phyloP scores from a whole-genome alignment of 2,113 vertebrate genomes.

The Australoheros scitulus region DNA sequence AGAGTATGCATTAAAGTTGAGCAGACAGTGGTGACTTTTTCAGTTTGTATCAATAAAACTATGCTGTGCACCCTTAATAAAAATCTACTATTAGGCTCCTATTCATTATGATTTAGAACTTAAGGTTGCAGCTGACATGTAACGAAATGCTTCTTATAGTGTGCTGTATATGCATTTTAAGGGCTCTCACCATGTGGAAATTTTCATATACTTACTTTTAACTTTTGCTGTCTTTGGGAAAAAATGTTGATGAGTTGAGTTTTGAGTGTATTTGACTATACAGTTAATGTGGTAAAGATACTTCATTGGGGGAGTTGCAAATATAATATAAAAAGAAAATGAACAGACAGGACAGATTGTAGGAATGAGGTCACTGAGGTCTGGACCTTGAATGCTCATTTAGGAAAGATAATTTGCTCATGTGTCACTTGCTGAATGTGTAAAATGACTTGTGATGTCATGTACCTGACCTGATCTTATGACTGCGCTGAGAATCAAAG shows the following conservation, averaged over 20 bases:
- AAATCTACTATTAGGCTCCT: neutral
- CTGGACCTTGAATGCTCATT: neutral
- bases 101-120: slow-evolving; percentile 33
- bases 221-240: neutral
- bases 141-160: neutral
- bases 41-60: neutral
- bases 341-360: neutral
- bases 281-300: neutral
- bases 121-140: slow-evolving; percentile 17
- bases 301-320: neutral
- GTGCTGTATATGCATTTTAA: slow-evolving; percentile 10
- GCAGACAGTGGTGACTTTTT: neutral
- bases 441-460: neutral
- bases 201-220: slow-evolving; percentile 14
- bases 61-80: neutral
- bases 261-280: neutral
- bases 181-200: neutral
- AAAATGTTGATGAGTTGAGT: neutral
- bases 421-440: neutral
- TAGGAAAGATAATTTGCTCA: neutral
- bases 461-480: neutral
- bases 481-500: too few species aligned
- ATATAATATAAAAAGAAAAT: neutral
- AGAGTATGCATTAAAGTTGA: neutral
- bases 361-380: neutral